Percentiles rank a stretch among this genome's conserved stretches.
Evolutionary conservation across 2,888 invertebrate genomes (phyloP).

Genomic region (Sarcophaga carnaria): DNA sequence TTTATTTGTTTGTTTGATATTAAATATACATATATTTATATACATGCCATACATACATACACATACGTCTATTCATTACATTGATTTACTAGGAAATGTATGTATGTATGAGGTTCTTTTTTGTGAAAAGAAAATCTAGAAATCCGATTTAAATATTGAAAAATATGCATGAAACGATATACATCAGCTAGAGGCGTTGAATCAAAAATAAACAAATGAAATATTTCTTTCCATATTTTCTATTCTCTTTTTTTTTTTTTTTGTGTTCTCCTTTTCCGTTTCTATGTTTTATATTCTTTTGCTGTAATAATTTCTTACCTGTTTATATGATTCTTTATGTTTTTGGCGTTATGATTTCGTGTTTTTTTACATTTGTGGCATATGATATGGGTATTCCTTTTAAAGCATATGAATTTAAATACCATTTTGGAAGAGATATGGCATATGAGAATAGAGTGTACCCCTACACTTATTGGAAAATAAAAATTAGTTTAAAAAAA

Average conservation of each 20-base stretch:
- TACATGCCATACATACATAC: background rate
- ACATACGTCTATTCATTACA: background rate
- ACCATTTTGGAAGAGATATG: too few relatives aligned
- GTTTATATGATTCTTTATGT: constrained; percentile 43
- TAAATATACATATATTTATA: too few relatives aligned
- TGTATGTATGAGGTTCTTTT: background rate
- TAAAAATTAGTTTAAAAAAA: too few relatives aligned
- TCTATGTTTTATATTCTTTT: background rate
- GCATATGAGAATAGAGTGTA: too few relatives aligned
- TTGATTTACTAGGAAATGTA: background rate
- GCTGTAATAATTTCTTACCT: constrained; percentile 32
- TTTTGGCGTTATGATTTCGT: constrained; percentile 38
- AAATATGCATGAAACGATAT: constrained; percentile 59
- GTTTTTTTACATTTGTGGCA: background rate
- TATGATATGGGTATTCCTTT: constrained; percentile 5
- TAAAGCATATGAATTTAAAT: too few relatives aligned
- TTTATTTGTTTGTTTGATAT: too few relatives aligned
- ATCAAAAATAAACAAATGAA: constrained; percentile 65
- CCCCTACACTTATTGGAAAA: too few relatives aligned
- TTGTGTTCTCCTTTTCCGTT: background rate
- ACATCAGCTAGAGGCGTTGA: constrained; percentile 67
- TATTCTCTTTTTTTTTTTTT: background rate
- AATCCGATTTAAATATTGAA: constrained; percentile 59
- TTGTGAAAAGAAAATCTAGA: constrained; percentile 24
- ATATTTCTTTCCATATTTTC: constrained; percentile 24